Conservation (phyloP, 2,113 vertebrate genomes). For the Eubucco bourcierii region DNA sequence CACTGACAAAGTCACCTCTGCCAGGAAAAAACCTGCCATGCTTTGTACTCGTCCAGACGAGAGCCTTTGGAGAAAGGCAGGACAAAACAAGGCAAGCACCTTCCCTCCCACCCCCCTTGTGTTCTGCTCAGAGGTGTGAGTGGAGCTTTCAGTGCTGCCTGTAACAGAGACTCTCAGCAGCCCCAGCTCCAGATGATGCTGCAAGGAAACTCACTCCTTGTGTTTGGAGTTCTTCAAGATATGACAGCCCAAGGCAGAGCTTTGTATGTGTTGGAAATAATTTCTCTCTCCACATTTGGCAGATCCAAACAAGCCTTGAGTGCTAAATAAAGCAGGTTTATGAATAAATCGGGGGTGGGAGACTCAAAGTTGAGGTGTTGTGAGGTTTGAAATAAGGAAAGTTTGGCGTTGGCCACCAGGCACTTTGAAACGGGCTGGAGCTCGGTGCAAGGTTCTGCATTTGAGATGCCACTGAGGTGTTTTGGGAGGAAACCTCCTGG, state of each 20-base stretch:
- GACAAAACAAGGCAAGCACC: neutral
- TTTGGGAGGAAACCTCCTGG: conserved; percentile 47
- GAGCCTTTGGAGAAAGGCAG: neutral
- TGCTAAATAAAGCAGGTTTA: conserved; percentile 49
- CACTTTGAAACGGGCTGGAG: neutral
- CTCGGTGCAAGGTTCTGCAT: conserved; percentile 7
- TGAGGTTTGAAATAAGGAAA: conserved; percentile 18
- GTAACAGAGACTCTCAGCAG: neutral
- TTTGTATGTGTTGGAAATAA: conserved; percentile 23
- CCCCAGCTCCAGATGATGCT: neutral
- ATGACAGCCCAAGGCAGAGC: conserved; percentile 56
- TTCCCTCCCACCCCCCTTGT: neutral
- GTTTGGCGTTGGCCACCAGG: conserved; percentile 2
- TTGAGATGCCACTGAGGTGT: conserved; percentile 8
- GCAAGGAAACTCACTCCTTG: conserved; percentile 21
- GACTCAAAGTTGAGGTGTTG: conserved; percentile 1
- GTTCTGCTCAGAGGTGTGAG: neutral
- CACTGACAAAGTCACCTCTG: conserved; percentile 45
- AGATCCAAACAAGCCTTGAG: conserved; percentile 39
- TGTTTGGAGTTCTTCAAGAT: conserved; percentile 10
- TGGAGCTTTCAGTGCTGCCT: neutral
- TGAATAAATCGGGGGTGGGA: conserved; percentile 52
- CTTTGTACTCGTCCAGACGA: neutral
- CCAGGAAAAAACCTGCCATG: neutral
- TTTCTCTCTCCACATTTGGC: conserved; percentile 27